Percentiles rank a stretch among this genome's conserved stretches.
phyloP scores from a whole-genome alignment of 2,797 vertebrate genomes.

The Sebastes iracundus region DNA sequence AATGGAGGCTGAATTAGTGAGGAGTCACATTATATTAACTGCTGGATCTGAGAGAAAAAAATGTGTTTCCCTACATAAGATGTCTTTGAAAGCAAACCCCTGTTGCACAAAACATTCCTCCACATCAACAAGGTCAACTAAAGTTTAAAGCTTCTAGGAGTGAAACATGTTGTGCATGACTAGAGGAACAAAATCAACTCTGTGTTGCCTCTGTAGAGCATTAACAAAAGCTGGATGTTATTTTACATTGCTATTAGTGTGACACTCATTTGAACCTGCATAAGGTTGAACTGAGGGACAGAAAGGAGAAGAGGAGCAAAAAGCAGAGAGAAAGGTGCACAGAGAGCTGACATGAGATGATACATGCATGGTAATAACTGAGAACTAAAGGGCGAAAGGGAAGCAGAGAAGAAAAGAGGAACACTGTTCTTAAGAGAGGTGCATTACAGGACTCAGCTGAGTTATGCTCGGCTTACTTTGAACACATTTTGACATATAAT shows the following conservation, averaged over 20 bases:
- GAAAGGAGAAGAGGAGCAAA: slow-evolving; percentile 26
- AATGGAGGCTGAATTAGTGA: slow-evolving; percentile 15
- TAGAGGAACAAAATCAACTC: slow-evolving; percentile 31
- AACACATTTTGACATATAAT: slow-evolving; percentile 52
- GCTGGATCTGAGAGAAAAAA: background rate
- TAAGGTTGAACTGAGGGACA: slow-evolving; percentile 8
- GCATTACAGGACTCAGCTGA: slow-evolving; percentile 46
- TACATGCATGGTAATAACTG: slow-evolving; percentile 62
- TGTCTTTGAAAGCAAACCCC: slow-evolving; percentile 48
- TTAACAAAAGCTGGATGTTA: slow-evolving; percentile 42
- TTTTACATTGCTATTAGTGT: slow-evolving; percentile 48
- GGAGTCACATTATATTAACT: slow-evolving; percentile 11
- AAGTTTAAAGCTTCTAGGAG: slow-evolving; percentile 40
- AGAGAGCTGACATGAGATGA: slow-evolving; percentile 62
- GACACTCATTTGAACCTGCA: slow-evolving; percentile 47
- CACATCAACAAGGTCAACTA: slow-evolving; percentile 48
- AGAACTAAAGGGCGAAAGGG: slow-evolving; percentile 47
- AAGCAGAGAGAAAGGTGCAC: slow-evolving; percentile 38
- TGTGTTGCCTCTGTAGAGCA: slow-evolving; percentile 43
- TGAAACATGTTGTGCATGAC: slow-evolving; percentile 13
- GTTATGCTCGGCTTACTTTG: slow-evolving; percentile 49
- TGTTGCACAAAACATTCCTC: slow-evolving; percentile 18
- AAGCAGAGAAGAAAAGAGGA: slow-evolving; percentile 35
- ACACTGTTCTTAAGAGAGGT: slow-evolving; percentile 39
- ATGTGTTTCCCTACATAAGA: background rate